These are phyloP conservation scores for Hesperia comma DNA, from an alignment of 2,888 invertebrate species.

Conservation along the genomic window DNA sequence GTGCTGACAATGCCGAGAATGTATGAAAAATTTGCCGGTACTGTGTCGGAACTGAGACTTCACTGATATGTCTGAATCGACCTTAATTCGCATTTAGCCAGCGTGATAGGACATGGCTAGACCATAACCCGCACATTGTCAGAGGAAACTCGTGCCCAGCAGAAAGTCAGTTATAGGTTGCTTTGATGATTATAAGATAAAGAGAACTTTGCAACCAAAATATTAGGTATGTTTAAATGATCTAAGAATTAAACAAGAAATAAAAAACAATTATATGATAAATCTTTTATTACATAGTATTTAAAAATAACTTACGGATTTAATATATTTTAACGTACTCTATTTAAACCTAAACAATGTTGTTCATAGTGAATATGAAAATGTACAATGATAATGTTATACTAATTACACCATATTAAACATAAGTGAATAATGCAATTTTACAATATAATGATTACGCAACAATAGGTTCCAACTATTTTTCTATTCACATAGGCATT, in stretches of 20 bases:
- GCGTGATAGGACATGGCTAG: too few species aligned
- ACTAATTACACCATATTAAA: slow-evolving; percentile 27
- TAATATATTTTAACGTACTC: slow-evolving; percentile 54
- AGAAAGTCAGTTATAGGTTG: too few species aligned
- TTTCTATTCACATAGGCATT: background rate
- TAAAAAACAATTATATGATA: slow-evolving; percentile 42
- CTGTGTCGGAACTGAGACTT: too few species aligned
- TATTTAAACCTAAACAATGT: slow-evolving; percentile 59
- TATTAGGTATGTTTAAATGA: too few species aligned
- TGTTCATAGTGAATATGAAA: slow-evolving; percentile 60
- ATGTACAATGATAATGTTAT: slow-evolving; percentile 55
- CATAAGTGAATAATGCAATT: slow-evolving; percentile 10
- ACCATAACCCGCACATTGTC: too few species aligned
- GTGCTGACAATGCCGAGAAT: too few species aligned
- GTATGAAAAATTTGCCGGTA: too few species aligned
- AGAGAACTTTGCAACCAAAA: too few species aligned
- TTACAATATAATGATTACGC: slow-evolving; percentile 21
- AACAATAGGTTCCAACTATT: background rate
- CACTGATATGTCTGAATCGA: too few species aligned
- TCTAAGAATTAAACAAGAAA: slow-evolving; percentile 12
- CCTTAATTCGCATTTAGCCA: too few species aligned
- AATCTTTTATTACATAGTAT: slow-evolving; percentile 68
- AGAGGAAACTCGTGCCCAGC: too few species aligned
- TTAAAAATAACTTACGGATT: slow-evolving; percentile 67
- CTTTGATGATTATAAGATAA: too few species aligned